Conservation (phyloP, 2,888 invertebrate genomes). For the Idaea dimidiata region DNA sequence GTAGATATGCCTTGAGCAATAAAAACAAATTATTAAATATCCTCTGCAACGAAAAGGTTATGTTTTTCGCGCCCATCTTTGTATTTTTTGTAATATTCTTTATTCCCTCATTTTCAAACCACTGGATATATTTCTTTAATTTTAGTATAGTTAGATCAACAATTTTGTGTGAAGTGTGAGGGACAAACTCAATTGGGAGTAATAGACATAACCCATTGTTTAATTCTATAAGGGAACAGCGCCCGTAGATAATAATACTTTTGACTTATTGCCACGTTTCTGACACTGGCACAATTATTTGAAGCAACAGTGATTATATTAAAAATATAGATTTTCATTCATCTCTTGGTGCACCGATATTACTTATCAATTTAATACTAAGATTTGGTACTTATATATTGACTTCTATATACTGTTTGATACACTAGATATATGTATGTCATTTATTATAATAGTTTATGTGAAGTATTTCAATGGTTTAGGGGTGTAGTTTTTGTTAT, state of each 20-base stretch:
- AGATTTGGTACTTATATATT: conserved; percentile 46
- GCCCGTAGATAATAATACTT: conserved; percentile 24
- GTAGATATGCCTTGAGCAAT: too few species aligned
- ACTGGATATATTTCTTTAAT: too few species aligned
- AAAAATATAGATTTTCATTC: conserved; percentile 61
- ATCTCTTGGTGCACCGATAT: conserved; percentile 58
- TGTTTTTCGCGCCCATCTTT: too few species aligned
- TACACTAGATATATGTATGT: conserved; percentile 16
- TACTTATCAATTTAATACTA: conserved; percentile 51
- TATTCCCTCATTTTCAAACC: too few species aligned
- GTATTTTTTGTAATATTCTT: too few species aligned
- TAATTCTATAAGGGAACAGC: conserved; percentile 32
- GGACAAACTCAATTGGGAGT: conserved; percentile 17
- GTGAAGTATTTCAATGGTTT: conserved; percentile 17
- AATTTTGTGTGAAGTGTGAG: too few species aligned
- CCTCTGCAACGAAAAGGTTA: too few species aligned
- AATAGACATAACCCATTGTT: conserved; percentile 8
- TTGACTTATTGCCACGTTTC: conserved; percentile 57
- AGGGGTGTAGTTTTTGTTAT: too few species aligned
- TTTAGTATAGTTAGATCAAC: too few species aligned
- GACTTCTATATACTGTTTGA: conserved; percentile 29
- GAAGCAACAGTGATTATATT: conserved; percentile 63
- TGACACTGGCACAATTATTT: conserved; percentile 45
- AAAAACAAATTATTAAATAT: too few species aligned
- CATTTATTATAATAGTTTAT: conserved; percentile 6